These are phyloP conservation scores for Batillaria attramentaria DNA, from an alignment of 1,140 invertebrate genomes.

Conservation along the genomic window DNA sequence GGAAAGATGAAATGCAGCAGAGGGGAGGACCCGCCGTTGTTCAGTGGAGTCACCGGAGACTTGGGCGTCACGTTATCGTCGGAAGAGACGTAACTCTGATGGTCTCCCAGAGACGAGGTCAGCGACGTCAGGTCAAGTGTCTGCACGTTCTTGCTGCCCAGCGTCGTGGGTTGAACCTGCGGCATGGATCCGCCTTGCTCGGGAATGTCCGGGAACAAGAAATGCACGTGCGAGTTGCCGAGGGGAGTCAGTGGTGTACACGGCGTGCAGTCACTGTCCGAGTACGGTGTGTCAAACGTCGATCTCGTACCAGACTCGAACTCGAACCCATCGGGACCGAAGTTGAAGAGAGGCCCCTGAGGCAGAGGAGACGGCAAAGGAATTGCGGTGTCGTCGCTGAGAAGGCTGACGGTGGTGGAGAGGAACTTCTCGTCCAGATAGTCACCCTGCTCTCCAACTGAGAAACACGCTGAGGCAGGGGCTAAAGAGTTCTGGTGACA, in stretches of 20 bases:
- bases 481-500: too few species aligned
- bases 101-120: not conserved
- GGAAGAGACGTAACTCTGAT: not conserved
- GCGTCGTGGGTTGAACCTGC: too few species aligned
- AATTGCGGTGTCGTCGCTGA: not conserved
- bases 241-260: constrained; percentile 30
- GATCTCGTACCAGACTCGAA: constrained; percentile 28
- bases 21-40: not conserved
- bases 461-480: not conserved
- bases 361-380: not conserved
- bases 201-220: constrained; percentile 24
- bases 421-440: constrained; percentile 16
- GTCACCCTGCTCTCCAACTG: not conserved
- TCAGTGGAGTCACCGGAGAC: not conserved
- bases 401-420: constrained; percentile 12
- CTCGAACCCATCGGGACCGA: constrained; percentile 11
- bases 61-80: not conserved
- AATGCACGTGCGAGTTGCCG: constrained; percentile 13
- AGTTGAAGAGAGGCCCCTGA: not conserved
- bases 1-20: constrained; percentile 24
- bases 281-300: constrained; percentile 31
- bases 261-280: constrained; percentile 34
- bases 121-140: not conserved
- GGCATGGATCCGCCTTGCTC: too few species aligned
- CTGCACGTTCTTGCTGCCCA: not conserved